Conservation (phyloP, 2,797 vertebrate genomes). For the Sebastes alutus region DNA sequence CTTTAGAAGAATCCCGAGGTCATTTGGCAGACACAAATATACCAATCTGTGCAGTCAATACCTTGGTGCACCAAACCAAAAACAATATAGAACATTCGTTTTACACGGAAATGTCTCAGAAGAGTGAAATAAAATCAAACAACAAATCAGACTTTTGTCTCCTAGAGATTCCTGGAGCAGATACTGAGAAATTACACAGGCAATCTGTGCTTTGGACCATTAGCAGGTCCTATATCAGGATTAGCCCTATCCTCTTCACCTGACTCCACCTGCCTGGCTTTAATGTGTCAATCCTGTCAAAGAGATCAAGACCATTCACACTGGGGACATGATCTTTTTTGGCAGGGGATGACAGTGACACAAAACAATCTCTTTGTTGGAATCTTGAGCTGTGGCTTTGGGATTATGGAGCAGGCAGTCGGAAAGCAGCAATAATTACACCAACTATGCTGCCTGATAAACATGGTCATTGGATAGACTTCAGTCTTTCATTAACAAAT, state of each 20-base stretch:
- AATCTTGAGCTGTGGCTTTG: conserved; percentile 27
- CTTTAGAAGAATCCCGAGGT: conserved; percentile 53
- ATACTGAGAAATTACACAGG: conserved; percentile 22
- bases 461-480: conserved; percentile 28
- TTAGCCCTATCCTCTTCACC: conserved; percentile 45
- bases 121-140: conserved; percentile 18
- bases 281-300: conserved; percentile 55
- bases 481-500: conserved; percentile 41
- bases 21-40: conserved; percentile 42
- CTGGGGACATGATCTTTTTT: conserved; percentile 31
- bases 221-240: conserved; percentile 48
- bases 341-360: conserved; percentile 56
- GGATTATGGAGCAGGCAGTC: neutral
- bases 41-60: conserved; percentile 43
- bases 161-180: conserved; percentile 13
- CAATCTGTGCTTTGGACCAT: conserved; percentile 35
- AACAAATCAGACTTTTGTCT: conserved; percentile 19
- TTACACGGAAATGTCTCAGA: neutral
- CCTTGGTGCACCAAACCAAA: conserved; percentile 5
- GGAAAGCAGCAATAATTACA: neutral
- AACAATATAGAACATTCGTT: conserved; percentile 20
- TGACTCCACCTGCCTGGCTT: conserved; percentile 39
- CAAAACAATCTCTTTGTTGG: conserved; percentile 55
- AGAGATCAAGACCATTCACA: conserved; percentile 48
- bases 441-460: conserved; percentile 4